These are phyloP conservation scores for Xerus inauris DNA, from an alignment of 2,113 vertebrate genomes.

Conservation along the genomic window DNA sequence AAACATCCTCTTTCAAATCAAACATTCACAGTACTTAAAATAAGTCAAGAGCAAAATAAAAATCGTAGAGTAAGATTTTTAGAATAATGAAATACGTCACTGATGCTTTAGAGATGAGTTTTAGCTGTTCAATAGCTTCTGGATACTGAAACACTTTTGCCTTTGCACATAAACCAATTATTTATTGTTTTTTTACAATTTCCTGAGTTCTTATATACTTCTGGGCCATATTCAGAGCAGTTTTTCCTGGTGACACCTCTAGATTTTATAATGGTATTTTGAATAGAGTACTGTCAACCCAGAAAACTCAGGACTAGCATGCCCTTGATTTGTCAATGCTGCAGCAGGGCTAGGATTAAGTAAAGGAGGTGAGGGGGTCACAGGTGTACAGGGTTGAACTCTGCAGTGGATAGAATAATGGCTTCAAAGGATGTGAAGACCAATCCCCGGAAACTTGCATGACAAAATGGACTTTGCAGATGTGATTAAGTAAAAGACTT, in stretches of 20 bases:
- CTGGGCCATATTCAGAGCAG: neutral
- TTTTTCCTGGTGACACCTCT: neutral
- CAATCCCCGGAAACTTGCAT: too few relatives aligned
- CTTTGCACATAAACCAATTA: neutral
- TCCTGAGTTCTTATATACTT: neutral
- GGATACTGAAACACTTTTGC: neutral
- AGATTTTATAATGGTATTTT: neutral
- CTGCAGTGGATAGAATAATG: neutral
- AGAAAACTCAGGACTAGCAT: neutral
- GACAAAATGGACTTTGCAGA: neutral
- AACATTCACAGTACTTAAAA: neutral
- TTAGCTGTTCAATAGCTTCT: neutral
- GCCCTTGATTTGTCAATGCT: neutral
- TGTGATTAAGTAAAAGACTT: neutral
- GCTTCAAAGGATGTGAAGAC: neutral
- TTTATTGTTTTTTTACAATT: neutral
- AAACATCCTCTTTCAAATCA: neutral
- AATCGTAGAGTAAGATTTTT: neutral
- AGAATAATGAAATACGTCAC: neutral
- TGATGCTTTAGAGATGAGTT: neutral
- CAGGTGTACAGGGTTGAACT: neutral
- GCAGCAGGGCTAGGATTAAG: neutral
- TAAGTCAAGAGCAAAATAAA: neutral
- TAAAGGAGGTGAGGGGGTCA: neutral
- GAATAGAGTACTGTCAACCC: neutral